Percentiles rank a stretch among this genome's conserved stretches.
Conservation (phyloP, 64 coral and sea anemone genomes). For the Dendrophyllia cribrosa region DNA sequence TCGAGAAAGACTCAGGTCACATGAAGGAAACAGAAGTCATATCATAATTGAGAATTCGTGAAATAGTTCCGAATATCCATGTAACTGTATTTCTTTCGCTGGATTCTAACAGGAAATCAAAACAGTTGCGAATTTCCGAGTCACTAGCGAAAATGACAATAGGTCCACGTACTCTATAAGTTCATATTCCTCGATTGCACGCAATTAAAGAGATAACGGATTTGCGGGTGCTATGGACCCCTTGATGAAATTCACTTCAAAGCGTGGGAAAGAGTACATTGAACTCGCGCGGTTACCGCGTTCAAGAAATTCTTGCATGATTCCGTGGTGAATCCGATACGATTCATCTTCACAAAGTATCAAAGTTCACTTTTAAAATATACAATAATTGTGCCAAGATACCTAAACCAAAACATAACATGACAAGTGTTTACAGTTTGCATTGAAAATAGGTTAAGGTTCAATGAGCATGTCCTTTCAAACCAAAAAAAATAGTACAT, state of each 20-base stretch:
- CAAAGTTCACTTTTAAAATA: conserved; percentile 14
- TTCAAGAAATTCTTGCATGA: neutral
- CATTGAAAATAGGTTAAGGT: conserved; percentile 33
- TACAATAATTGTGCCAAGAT: neutral
- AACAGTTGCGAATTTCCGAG: neutral
- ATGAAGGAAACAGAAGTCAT: neutral
- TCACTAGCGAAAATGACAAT: neutral
- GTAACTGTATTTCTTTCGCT: neutral
- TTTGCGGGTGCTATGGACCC: neutral
- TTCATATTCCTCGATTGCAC: neutral
- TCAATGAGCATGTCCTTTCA: neutral
- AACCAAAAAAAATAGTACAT: conserved; percentile 3
- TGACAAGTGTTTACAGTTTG: conserved; percentile 41
- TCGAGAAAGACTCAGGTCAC: neutral
- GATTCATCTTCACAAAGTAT: neutral
- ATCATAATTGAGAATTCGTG: neutral
- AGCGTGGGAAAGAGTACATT: neutral
- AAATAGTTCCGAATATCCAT: neutral
- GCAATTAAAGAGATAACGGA: conserved; percentile 39
- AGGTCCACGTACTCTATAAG: neutral
- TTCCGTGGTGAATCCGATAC: neutral
- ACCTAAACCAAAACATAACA: conserved; percentile 26
- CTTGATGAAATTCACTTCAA: neutral
- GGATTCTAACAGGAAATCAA: conserved; percentile 19
- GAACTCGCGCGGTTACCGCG: neutral